Evolutionary conservation across 2,797 vertebrate genomes (phyloP).

Genomic region (Decapterus maruadsi): DNA sequence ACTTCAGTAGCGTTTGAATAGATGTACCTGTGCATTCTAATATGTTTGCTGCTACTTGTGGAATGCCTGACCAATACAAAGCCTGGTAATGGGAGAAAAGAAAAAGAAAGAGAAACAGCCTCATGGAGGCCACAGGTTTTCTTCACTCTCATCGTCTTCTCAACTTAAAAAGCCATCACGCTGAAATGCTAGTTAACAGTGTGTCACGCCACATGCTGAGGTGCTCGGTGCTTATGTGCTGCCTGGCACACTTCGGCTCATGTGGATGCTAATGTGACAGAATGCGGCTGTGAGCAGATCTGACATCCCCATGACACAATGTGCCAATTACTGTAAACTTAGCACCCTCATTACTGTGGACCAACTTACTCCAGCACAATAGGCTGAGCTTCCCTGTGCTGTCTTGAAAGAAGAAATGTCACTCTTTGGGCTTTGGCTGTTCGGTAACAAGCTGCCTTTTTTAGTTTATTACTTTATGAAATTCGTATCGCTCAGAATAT

Average conservation of each 20-base stretch:
- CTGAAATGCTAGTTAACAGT: constrained; percentile 18
- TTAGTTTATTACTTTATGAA: constrained; percentile 1
- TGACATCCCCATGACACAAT: constrained; percentile 1
- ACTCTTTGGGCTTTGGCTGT: constrained; percentile 25
- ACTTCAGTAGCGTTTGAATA: background rate
- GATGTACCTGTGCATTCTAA: background rate
- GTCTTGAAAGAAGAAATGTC: background rate
- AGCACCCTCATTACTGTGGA: constrained; percentile 25
- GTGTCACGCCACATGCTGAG: constrained; percentile 6
- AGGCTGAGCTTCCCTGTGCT: constrained; percentile 5
- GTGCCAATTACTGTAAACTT: constrained; percentile 44
- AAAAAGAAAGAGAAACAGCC: no score
- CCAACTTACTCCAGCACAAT: background rate
- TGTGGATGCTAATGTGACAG: constrained; percentile 20
- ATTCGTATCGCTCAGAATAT: background rate
- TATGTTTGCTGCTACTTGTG: background rate
- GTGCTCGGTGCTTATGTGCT: background rate
- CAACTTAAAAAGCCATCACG: constrained; percentile 3
- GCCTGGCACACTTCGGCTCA: constrained; percentile 10
- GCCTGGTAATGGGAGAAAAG: background rate
- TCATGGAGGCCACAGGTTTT: background rate
- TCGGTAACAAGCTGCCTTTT: constrained; percentile 21
- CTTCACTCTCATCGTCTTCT: background rate
- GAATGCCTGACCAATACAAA: background rate
- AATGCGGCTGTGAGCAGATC: background rate